Evolutionary conservation across 2,113 vertebrate genomes (phyloP), one percentile per base, ranked within the genome.

Genomic region (Pogonocichla stellata): DNA sequence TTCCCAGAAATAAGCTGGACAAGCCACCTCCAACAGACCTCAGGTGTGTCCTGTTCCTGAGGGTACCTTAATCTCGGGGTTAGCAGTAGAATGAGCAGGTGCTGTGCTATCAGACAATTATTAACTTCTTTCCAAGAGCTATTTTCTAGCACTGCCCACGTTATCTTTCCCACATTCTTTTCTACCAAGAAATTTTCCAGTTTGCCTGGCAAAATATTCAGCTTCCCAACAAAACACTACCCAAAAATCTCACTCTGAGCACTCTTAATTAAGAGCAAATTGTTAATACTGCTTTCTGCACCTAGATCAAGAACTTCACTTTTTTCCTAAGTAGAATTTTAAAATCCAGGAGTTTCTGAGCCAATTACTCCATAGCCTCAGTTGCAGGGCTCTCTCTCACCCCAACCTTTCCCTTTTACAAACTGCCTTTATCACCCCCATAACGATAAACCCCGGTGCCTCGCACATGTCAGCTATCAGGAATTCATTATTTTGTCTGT

Each of bases 401-500:
- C 92, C 84, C 80, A 86, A 86, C 95, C 48, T 48, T 53, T 96
- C 91, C 86, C 84, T 94, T 92, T 87, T 40, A 57, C 86, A 96
- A 92, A 88, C 64, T 50, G 23, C 15, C 26, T 91, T 96, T 95
- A 96, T 97, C 89, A 70, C 53, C 56, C 74, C n/a, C 62, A 48
- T 40, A 87, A 93, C 9, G 95, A 98, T 97, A 97, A 97, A 92
- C 62, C 34, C 53, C 13, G 8, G 74, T 83, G 90, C 94, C 96
- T 91, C 1, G 6, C 69, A 90, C 42, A 71, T 94, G 98, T 98
- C 98, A 98, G 98, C 98, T 98, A 98, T 98, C 98, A 98, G 98
- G 98, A 98, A 98, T 98, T 98, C 98, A 98, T 98, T 98, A 98
- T 80, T 80, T 97, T 92, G 98, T 98, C 98, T 98, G 98, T 93